Evolutionary conservation across 2,797 vertebrate genomes (phyloP).

Genomic region (Pseudopleuronectes americanus): DNA sequence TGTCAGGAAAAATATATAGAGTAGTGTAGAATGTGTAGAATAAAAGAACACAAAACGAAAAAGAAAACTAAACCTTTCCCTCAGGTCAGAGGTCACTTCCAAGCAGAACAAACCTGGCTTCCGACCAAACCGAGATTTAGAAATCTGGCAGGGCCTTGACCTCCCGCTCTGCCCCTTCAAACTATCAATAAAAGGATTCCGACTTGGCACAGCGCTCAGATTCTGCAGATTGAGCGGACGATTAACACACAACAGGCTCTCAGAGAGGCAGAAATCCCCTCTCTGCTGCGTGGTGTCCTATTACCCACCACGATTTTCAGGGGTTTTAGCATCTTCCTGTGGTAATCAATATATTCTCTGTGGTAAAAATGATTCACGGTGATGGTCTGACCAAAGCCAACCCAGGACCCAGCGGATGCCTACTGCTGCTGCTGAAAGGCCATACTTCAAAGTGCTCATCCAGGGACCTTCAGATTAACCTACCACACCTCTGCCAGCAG

Average conservation of each 20-base stretch:
- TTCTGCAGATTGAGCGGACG: conserved; percentile 67
- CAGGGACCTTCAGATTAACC: conserved; percentile 53
- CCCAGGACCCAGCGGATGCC: conserved; percentile 80
- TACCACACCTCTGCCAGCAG: conserved; percentile 3
- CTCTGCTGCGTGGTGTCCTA: conserved; percentile 85
- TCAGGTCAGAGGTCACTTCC: conserved; percentile 38
- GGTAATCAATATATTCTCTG: conserved; percentile 93
- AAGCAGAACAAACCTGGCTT: conserved; percentile 49
- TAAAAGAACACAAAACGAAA: neutral
- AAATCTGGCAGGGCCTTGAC: conserved; percentile 36
- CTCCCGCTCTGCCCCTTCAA: conserved; percentile 53
- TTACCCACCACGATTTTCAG: conserved; percentile 90
- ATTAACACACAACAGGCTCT: conserved; percentile 87
- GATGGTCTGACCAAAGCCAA: conserved; percentile 87
- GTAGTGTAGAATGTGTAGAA: no score
- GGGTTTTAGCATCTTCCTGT: conserved; percentile 94
- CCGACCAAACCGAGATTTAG: conserved; percentile 27
- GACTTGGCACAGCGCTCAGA: conserved; percentile 68
- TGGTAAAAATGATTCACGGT: conserved; percentile 89
- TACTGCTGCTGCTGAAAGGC: conserved; percentile 83
- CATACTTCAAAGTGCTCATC: conserved; percentile 80
- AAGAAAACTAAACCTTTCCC: neutral
- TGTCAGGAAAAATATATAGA: no score
- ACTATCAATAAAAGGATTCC: conserved; percentile 70
- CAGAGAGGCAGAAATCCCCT: conserved; percentile 88